These are phyloP conservation scores for Pseudoatta argentina DNA, from an alignment of 1,140 invertebrate species.

Conservation along the genomic window DNA sequence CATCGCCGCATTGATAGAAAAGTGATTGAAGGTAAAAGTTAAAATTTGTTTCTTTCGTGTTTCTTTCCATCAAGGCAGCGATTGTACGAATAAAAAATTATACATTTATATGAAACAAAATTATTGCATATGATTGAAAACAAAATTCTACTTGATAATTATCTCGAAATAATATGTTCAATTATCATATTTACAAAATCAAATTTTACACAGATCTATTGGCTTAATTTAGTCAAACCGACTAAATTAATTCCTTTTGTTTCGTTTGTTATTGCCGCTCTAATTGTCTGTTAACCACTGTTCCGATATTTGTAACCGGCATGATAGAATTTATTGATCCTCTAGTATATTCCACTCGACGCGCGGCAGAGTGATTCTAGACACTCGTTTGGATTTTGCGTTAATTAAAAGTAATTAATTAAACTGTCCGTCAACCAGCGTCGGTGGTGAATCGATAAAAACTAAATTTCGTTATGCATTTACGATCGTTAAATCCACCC, in stretches of 20 bases:
- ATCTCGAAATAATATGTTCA: slow-evolving; percentile 40
- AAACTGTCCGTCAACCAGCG: slow-evolving; percentile 62
- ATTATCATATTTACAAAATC: slow-evolving; percentile 35
- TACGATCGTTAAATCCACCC: slow-evolving; percentile 27
- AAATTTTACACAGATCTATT: slow-evolving; percentile 24
- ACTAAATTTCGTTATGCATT: slow-evolving; percentile 48
- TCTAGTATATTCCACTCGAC: slow-evolving; percentile 35
- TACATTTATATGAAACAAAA: not conserved
- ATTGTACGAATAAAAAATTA: not conserved
- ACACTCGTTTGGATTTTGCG: slow-evolving; percentile 61
- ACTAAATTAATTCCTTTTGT: slow-evolving; percentile 42
- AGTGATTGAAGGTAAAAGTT: too few relatives aligned
- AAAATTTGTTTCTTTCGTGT: too few relatives aligned
- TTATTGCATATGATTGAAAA: not conserved
- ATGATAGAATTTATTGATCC: slow-evolving; percentile 57
- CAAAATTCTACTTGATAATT: slow-evolving; percentile 4
- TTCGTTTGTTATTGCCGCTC: slow-evolving; percentile 45
- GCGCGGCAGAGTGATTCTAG: slow-evolving; percentile 56
- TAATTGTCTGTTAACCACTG: slow-evolving; percentile 56
- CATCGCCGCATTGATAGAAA: not conserved
- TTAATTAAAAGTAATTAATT: slow-evolving; percentile 76
- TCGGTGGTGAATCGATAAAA: slow-evolving; percentile 67
- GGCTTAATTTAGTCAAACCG: slow-evolving; percentile 34
- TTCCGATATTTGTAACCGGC: slow-evolving; percentile 60
- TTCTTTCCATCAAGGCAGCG: too few relatives aligned